Evolutionary conservation across 2,113 vertebrate species (phyloP), one percentile per base, ranked within the genome.

Genomic region (Xenopus laevis): DNA sequence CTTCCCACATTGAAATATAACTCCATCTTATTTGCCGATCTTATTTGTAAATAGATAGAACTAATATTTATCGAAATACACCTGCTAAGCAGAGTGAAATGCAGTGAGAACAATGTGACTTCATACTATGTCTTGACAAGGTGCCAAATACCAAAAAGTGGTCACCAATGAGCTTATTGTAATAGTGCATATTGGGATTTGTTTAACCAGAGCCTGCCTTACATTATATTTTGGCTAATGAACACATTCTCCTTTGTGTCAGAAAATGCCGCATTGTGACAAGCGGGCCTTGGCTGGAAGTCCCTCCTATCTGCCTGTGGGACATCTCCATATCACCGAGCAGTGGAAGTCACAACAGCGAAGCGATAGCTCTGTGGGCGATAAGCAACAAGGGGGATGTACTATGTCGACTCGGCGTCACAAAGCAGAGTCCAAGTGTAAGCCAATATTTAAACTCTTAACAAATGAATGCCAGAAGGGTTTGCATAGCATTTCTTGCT

Each of bases 351-450:
- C 84, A 67, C 64, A 78, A 46, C 0, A 85, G 88, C 72, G 89
- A 92, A 33, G 77, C 83, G 64, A 81, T 95, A 12, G 90, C 96
- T 0, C 84, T 99, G 59, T 99, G 97, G 97, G 97, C 94, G 16
- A 87, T 99, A 83, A 96, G 97, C 77, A 94, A 92, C 90, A 99
- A 97, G 80, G 97, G 97, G n/a, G 97, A 99, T 0, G 95, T 99
- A 67, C 90, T 99, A 60, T 99, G 96, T 79, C 87, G 97, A 45
- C 90, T 96, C 64, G 94, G 93, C 33, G 94, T 97, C 77, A 93
- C 94, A 0, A 74, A 87, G 18, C 86, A 94, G 72, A 95, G 89
- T 0, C 94, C 96, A 1, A 91, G 93, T 60, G 97, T 99, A 89
- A 93, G 94, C 55, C 52, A 63, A 23, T 60, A 23, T 27, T 23